A percentile compares a stretch with the other conserved stretches of the same genome.
phyloP scores from a whole-genome alignment of 2,888 invertebrate genomes.

The Tuta absoluta region DNA sequence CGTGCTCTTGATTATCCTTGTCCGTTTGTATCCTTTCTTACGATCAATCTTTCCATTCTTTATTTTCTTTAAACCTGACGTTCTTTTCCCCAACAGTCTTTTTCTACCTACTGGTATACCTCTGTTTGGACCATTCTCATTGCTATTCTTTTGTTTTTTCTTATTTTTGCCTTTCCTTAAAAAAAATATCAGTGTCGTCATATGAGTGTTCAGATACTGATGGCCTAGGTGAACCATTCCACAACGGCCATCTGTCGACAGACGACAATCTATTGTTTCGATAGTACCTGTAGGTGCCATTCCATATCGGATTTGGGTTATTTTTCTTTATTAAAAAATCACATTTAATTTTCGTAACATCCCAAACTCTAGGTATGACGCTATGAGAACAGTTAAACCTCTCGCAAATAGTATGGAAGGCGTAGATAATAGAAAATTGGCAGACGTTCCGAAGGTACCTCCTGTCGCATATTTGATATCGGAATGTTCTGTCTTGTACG shows the following conservation, averaged over 20 bases:
- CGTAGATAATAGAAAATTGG: background rate
- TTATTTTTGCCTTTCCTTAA: background rate
- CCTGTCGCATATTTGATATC: conserved; percentile 12
- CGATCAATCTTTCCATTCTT: background rate
- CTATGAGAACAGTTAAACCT: background rate
- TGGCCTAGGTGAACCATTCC: background rate
- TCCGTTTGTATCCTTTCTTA: too few relatives aligned
- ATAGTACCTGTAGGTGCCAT: background rate
- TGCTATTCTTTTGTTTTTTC: background rate
- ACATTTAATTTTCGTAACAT: background rate
- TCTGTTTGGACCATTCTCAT: background rate
- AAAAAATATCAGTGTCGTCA: background rate
- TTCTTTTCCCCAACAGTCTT: background rate
- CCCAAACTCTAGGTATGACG: conserved; percentile 5
- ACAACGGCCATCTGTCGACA: background rate
- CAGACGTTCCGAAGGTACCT: conserved; percentile 7
- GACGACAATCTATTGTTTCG: conserved; percentile 8
- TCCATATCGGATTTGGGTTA: background rate
- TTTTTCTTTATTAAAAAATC: background rate
- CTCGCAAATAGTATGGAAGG: background rate
- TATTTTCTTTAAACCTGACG: background rate
- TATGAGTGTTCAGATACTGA: background rate
- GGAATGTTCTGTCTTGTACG: background rate
- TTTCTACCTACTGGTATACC: background rate
- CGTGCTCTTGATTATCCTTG: too few relatives aligned